Conservation (phyloP, 2,113 vertebrate species). For the Chloropsis hardwickii region DNA sequence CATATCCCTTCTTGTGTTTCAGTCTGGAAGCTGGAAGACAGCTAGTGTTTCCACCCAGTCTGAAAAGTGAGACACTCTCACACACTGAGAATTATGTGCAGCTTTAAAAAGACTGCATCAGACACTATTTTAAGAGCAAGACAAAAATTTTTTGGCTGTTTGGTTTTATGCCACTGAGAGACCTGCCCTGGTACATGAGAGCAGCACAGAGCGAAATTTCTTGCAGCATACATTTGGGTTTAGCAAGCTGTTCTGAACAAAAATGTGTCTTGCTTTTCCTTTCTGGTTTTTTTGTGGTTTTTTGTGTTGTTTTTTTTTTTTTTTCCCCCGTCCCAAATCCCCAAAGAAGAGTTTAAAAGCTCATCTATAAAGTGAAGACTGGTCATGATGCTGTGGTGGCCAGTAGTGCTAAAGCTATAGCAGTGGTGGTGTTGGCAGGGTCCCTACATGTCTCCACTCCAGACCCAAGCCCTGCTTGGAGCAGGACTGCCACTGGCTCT, state of each 20-base stretch:
- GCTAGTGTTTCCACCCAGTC: slow-evolving; percentile 30
- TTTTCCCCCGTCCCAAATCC: not conserved
- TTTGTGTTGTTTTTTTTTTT: no score
- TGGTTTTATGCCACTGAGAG: not conserved
- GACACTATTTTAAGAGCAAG: slow-evolving; percentile 27
- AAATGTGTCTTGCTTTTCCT: not conserved
- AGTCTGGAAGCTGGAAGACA: slow-evolving; percentile 2
- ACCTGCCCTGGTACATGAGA: not conserved
- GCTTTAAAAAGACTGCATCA: slow-evolving; percentile 11
- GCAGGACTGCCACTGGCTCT: not conserved
- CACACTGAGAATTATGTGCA: not conserved
- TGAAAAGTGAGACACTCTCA: slow-evolving; percentile 11
- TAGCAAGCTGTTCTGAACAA: not conserved
- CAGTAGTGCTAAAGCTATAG: not conserved
- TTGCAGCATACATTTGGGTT: not conserved
- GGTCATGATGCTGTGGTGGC: rapidly evolving
- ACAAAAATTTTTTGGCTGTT: not conserved
- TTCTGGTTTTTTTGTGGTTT: not conserved
- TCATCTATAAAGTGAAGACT: not conserved
- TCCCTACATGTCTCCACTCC: not conserved
- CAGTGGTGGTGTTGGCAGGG: not conserved
- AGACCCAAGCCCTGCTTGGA: not conserved
- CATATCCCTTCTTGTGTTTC: slow-evolving; percentile 22
- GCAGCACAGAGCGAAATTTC: not conserved
- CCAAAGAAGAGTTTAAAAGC: not conserved